Base-by-base conservation (phyloP, 2,113 vertebrate genomes). In the Serilophus lunatus region DNA sequence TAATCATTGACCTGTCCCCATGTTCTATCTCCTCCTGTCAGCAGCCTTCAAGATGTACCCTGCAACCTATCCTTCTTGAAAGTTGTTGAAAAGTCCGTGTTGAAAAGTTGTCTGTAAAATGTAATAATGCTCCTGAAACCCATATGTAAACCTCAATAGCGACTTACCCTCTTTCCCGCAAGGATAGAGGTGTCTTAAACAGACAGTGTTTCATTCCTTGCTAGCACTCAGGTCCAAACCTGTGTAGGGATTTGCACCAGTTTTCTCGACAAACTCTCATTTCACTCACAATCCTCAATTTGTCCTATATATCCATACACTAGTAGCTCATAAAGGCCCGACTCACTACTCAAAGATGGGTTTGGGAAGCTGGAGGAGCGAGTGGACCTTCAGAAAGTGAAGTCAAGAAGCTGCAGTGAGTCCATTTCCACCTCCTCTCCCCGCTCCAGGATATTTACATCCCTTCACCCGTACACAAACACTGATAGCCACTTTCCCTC, bases 31-130 rank as follows among this genome's bases (percentile, higher is more conserved):
- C 47, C 35, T 88, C 25, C 35, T 3, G 1, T 56, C 75, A 90
- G 38, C n/a, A 61, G 57, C n/a, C 40, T 77, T 93, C 36, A 69
- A 53, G 49, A 72, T 29, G 9, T n/a, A 74, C 6, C 36, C 44
- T 78, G 44, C 60, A 90, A 72, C 31, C 28, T 65, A n/a, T 69
- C 14, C 40, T n/a, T 77, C 49, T 47, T 47, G 19, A 22, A 47
- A 47, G 45, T 47, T 47, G 45, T 47, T 47, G 20, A 45, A 45
- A 45, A 45, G 44, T 19, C 44, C 44, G 4, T 65, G 31, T 28
- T 69, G 59, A 92, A 80, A 93, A 79, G n/a, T 54, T 85, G 20
- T 42, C 57, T 85, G 54, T 53, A 89, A 93, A 96, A 95, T 31
- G 35, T 12, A 86, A 57, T 53, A 82, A 68, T 51, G 16, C 18